phyloP scores from a whole-genome alignment of 1,140 invertebrate genomes.

The Musca vetustissima region DNA sequence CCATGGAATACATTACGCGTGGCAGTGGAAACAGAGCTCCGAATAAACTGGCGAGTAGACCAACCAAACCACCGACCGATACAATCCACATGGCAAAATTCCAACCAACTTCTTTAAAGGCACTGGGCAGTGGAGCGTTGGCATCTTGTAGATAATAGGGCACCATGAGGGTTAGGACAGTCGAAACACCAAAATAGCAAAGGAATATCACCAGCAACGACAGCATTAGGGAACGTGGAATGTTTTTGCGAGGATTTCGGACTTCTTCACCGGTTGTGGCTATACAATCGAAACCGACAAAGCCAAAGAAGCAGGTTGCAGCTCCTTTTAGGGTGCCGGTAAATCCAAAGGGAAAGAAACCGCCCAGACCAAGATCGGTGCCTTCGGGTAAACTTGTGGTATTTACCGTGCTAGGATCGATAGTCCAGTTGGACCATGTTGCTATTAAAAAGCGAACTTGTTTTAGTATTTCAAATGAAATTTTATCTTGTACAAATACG shows the following conservation, averaged over 20 bases:
- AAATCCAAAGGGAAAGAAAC: slow-evolving; percentile 70
- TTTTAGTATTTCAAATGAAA: no score
- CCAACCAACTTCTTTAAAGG: slow-evolving; percentile 72
- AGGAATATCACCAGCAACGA: slow-evolving; percentile 79
- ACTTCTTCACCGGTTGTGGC: slow-evolving; percentile 71
- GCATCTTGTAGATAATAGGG: slow-evolving; percentile 76
- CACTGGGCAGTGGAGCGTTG: slow-evolving; percentile 70
- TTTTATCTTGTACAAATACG: no score
- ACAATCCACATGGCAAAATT: slow-evolving; percentile 72
- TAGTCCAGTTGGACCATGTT: slow-evolving; percentile 36
- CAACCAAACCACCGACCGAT: slow-evolving; percentile 73
- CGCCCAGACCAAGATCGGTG: slow-evolving; percentile 58
- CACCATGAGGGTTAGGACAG: slow-evolving; percentile 80
- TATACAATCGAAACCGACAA: slow-evolving; percentile 93
- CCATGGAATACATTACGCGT: slow-evolving; percentile 84
- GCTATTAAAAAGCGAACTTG: slow-evolving; percentile 27
- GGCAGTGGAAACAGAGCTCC: slow-evolving; percentile 85
- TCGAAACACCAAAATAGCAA: slow-evolving; percentile 82
- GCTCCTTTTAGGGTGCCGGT: slow-evolving; percentile 73
- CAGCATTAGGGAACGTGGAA: slow-evolving; percentile 82
- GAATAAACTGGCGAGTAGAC: slow-evolving; percentile 73
- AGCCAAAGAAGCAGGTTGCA: slow-evolving; percentile 94
- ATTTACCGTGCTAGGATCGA: slow-evolving; percentile 37
- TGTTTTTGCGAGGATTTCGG: slow-evolving; percentile 80
- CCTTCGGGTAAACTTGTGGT: slow-evolving; percentile 24